Conservation (phyloP, 2,113 vertebrate genomes). For the Peromyscus leucopus region DNA sequence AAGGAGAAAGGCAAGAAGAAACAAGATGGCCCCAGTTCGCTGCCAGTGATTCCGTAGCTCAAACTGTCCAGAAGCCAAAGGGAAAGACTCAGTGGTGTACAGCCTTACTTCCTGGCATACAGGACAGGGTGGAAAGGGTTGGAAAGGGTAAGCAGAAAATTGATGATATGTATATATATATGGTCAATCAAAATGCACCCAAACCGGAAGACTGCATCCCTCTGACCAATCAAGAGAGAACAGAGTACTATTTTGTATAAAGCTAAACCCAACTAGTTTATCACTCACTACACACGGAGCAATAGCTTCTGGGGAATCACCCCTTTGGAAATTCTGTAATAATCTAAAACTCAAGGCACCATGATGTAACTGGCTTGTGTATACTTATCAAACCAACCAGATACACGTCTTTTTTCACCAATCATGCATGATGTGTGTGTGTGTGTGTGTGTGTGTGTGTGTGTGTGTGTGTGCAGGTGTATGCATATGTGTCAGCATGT, state of each 20-base stretch:
- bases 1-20: conserved; percentile 48
- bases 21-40: not conserved
- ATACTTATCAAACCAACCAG: not conserved
- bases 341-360: conserved; percentile 12
- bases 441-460: not conserved
- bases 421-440: not conserved
- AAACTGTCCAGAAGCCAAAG: conserved; percentile 51
- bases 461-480: not conserved
- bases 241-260: conserved; percentile 37
- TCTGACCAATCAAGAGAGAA: conserved; percentile 55
- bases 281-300: conserved; percentile 37
- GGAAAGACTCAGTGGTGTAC: not conserved
- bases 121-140: not conserved
- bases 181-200: not conserved
- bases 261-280: conserved; percentile 35
- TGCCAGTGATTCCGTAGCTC: not conserved
- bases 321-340: conserved; percentile 16
- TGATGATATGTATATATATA: conserved; percentile 23
- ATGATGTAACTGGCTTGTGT: not conserved
- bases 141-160: not conserved
- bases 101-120: not conserved
- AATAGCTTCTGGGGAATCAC: conserved; percentile 10
- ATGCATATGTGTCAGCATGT: not conserved
- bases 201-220: conserved; percentile 15
- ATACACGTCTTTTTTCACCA: conserved; percentile 10